phyloP scores from a whole-genome alignment of 2,888 invertebrate species.

The Protodeltote pygarga region DNA sequence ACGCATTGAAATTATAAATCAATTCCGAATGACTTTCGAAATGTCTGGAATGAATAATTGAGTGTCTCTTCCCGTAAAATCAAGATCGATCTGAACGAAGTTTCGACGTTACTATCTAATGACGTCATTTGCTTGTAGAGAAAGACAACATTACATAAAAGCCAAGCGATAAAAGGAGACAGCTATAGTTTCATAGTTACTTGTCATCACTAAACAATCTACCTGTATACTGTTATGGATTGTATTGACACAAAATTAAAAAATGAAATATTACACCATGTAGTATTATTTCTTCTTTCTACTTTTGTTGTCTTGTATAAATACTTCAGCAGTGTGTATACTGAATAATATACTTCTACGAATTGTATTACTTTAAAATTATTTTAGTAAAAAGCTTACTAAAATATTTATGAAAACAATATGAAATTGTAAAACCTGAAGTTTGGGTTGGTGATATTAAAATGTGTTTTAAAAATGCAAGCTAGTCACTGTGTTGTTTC shows the following conservation, averaged over 20 bases:
- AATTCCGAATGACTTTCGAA: too few species aligned
- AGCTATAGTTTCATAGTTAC: too few species aligned
- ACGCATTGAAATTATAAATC: too few species aligned
- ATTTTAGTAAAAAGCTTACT: conserved; percentile 31
- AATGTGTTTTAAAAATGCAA: not conserved
- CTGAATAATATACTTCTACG: conserved; percentile 14
- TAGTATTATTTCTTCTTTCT: conserved; percentile 39
- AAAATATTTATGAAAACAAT: conserved; percentile 40
- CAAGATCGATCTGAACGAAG: too few species aligned
- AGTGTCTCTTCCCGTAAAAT: too few species aligned
- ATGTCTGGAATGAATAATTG: too few species aligned
- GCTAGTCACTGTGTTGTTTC: conserved; percentile 1
- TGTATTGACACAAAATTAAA: conserved; percentile 9
- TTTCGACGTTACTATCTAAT: too few species aligned
- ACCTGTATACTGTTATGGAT: conserved; percentile 14
- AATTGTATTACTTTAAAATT: conserved; percentile 18
- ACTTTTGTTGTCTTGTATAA: conserved; percentile 34
- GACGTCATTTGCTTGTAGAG: too few species aligned
- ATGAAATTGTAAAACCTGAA: conserved; percentile 37
- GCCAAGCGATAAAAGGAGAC: too few species aligned
- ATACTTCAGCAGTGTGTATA: conserved; percentile 34
- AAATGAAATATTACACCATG: conserved; percentile 28
- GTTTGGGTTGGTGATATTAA: conserved; percentile 30
- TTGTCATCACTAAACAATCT: too few species aligned
- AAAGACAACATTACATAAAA: too few species aligned